Evolutionary conservation across 2,113 vertebrate species (phyloP).

Genomic region (Capra hircus): DNA sequence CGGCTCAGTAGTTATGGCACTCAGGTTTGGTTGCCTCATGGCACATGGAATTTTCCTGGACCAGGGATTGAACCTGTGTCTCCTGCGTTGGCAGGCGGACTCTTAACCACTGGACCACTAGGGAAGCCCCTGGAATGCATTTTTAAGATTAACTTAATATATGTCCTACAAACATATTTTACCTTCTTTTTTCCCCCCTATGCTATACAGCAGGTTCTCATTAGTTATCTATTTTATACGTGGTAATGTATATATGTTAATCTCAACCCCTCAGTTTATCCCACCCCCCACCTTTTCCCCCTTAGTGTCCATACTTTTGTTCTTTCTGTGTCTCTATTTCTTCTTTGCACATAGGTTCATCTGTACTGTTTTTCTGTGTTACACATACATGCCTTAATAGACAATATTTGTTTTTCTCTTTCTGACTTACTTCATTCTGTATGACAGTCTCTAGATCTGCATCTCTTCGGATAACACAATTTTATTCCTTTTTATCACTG

Average conservation of each 20-base stretch:
- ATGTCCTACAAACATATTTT: neutral
- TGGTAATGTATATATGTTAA: neutral
- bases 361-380: neutral
- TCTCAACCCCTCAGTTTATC: neutral
- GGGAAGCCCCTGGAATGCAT: neutral
- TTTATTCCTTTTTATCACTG: neutral
- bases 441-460: neutral
- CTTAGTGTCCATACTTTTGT: neutral
- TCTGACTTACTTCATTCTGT: neutral
- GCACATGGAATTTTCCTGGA: neutral
- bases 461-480: neutral
- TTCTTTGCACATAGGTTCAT: neutral
- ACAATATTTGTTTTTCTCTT: neutral
- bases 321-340: neutral
- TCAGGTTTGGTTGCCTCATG: neutral
- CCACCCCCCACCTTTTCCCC: neutral
- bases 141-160: neutral
- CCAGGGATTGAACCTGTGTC: neutral
- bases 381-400: neutral
- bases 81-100: fast-evolving
- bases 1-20: fast-evolving
- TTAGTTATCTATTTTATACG: neutral
- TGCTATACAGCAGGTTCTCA: neutral
- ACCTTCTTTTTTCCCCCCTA: neutral
- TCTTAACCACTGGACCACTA: neutral